Base-by-base conservation (phyloP, 2,888 invertebrate genomes). In the Steinernema carpocapsae region DNA sequence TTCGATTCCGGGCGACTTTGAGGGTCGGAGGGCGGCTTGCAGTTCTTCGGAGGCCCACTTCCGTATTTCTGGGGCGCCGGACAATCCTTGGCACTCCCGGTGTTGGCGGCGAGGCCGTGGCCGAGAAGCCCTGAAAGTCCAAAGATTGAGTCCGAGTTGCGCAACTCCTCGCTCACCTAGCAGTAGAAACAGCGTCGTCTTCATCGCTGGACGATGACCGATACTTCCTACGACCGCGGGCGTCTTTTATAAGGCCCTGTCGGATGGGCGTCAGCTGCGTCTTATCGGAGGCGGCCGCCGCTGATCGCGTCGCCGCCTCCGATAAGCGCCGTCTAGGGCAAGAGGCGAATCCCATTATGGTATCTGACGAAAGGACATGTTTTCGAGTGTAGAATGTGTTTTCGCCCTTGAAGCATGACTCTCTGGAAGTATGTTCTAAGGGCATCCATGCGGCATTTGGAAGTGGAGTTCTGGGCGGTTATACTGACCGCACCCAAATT, bases 21-120 rank as follows among this genome's bases (percentile, higher is more conserved):
- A 0, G 84, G 84, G 70, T 84, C 84, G 6, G 78, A 56, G 3
- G 82, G 76, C 10, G 37, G 76, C 1, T 71, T 46, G 72, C 83
- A 84, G 22, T 73, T 45, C 42, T 75, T 71, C 2, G 82, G 79
- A 10, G 79, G 80, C n/a, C 79, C 80, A 42, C 74, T 74, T n/a
- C 79, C 79, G 29, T 75, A 79, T 52, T 77, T 77, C 2, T 70
- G 72, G 12, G 78, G 75, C 64, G 74, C 76, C 12, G 79, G 79
- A 71, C 79, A 79, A 37, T 73, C 64, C 64, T 64, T 64, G 64
- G 64, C 29, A 17, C 64, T 64, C 2, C 64, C 64, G 1, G 64
- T 64, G 32, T 64, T 64, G 7, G 32, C 64, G 26, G 64, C 64
- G 17, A 64, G 64, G 3, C 32, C 64, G 32, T 32, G 32, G 64